Evolutionary conservation across 2,888 invertebrate genomes (phyloP).

Genomic region (Blastobasis lacticolella): DNA sequence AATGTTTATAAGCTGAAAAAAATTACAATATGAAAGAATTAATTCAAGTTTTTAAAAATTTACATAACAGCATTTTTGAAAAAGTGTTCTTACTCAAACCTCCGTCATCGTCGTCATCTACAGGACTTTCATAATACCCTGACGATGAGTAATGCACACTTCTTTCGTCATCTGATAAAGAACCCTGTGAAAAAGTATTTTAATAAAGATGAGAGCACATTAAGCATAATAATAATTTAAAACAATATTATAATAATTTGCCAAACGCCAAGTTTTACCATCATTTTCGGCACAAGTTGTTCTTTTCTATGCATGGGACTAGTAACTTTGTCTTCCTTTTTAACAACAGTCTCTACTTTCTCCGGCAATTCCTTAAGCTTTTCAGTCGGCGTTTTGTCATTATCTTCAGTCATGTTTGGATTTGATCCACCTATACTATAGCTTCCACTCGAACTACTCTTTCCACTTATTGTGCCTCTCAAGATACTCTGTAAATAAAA

Average conservation of each 20-base stretch:
- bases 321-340: conserved; percentile 36
- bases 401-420: conserved; percentile 55
- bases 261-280: conserved; percentile 29
- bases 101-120: conserved; percentile 77
- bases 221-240: background rate
- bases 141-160: conserved; percentile 83
- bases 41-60: no score
- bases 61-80: conserved; percentile 4
- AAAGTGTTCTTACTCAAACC: conserved; percentile 53
- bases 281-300: conserved; percentile 57
- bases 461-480: conserved; percentile 57
- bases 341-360: conserved; percentile 27
- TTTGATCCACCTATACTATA: conserved; percentile 67
- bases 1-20: conserved; percentile 60
- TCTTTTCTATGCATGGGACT: conserved; percentile 38
- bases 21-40: background rate
- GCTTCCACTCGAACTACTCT: conserved; percentile 70
- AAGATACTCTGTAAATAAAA: conserved; percentile 29
- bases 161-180: conserved; percentile 79
- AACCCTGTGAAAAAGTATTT: conserved; percentile 51
- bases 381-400: conserved; percentile 40
- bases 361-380: conserved; percentile 40
- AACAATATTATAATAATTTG: background rate
- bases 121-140: conserved; percentile 83
- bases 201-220: background rate